Evolutionary conservation across 2,113 vertebrate genomes (phyloP).

Genomic region (Corapipo altera): DNA sequence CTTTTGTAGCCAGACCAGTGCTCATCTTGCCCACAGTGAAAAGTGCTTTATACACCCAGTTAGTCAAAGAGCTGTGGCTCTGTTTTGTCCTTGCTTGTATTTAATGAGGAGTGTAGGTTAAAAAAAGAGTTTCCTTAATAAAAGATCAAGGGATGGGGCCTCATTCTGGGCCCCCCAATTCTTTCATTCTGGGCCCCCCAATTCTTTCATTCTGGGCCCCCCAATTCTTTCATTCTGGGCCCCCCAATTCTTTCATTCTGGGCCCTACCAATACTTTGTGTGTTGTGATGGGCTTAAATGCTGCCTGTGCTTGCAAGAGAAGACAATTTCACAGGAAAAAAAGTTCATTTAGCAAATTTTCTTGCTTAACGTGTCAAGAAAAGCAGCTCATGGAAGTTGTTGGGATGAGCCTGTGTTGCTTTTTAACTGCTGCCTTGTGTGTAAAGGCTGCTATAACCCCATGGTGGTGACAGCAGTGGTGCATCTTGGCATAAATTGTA

Average conservation of each 20-base stretch:
- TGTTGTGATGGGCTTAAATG: not conserved
- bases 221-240: too few species aligned
- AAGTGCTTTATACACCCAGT: rapidly evolving
- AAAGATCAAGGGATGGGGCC: not conserved
- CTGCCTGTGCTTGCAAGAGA: not conserved
- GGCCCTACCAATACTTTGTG: not conserved
- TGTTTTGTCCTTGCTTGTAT: not conserved
- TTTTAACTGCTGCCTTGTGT: not conserved
- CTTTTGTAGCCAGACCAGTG: not conserved
- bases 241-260: rapidly evolving
- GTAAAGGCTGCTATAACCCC: not conserved
- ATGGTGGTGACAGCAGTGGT: rapidly evolving
- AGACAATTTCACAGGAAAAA: not conserved
- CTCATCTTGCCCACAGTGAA: rapidly evolving
- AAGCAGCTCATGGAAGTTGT: rapidly evolving
- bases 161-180: rapidly evolving
- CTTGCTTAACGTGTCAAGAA: rapidly evolving
- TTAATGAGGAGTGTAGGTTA: not conserved
- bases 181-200: not conserved
- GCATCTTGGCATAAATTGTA: not conserved
- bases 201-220: rapidly evolving
- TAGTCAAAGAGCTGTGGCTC: not conserved
- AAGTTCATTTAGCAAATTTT: not conserved
- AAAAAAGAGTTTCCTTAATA: not conserved
- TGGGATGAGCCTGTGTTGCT: not conserved